phyloP scores from a whole-genome alignment of 2,113 vertebrate species.

The Potamarius usumacintae region DNA sequence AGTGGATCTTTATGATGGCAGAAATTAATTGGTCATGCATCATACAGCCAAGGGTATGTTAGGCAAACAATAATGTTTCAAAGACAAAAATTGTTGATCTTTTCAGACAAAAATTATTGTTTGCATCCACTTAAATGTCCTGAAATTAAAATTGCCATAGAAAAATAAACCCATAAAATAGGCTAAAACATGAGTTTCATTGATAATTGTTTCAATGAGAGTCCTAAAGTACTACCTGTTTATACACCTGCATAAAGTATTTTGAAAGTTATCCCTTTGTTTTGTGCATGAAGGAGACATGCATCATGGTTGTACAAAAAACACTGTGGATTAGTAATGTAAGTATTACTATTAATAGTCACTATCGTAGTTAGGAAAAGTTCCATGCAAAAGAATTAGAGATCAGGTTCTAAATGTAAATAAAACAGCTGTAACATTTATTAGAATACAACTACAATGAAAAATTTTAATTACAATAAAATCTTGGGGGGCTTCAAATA shows the following conservation, averaged over 20 bases:
- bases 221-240: neutral
- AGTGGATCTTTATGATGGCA: neutral
- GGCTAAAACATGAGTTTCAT: neutral
- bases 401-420: neutral
- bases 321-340: neutral
- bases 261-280: neutral
- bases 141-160: conserved; percentile 70
- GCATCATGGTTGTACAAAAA: neutral
- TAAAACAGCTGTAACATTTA: neutral
- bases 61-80: conserved; percentile 62
- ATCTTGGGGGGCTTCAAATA: neutral
- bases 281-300: neutral
- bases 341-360: neutral
- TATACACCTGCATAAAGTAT: neutral
- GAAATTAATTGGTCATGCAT: conserved; percentile 70
- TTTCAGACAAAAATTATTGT: conserved; percentile 76
- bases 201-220: neutral
- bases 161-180: neutral
- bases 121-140: conserved; percentile 76
- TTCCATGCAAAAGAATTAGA: neutral
- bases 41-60: conserved; percentile 73
- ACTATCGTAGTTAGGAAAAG: no score
- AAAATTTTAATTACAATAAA: neutral
- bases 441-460: no score
- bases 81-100: conserved; percentile 64